Evolutionary conservation across 1,140 invertebrate species (phyloP), one percentile per base, ranked within the genome.

Genomic region (Protaetia brevitarsis): DNA sequence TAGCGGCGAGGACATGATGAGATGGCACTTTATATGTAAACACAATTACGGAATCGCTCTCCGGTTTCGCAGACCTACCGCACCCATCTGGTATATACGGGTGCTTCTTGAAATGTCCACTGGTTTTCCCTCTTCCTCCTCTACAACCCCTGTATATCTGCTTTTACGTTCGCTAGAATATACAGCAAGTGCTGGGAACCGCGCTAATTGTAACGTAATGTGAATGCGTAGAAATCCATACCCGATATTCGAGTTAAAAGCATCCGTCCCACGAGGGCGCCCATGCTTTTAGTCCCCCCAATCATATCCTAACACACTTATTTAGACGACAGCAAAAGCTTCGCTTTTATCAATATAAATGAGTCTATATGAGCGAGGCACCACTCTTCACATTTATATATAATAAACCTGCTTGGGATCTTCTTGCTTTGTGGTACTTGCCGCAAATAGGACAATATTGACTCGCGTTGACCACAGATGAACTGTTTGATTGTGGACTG

Each of bases 231-330:
- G 37, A 45, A 45, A 45, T 45, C 37, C 37, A 45, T 45, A 45
- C n/a, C n/a, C 37, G n/a, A 34, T 34, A 34, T n/a, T 34, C 31
- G 13, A 45, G 37, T 45, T 45, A 45, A 45, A 45, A 45, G 37
- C 37, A 45, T 45, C 37, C 7, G 37, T n/a, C 31, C 6, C 37
- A 19, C 13, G 37, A 13, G 37, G 37, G 16, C 37, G 37, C 16
- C 37, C 37, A 13, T n/a, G 37, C 37, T 45, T 45, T 45, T 45
- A 45, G 37, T 45, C 37, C 37, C n/a, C n/a, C 37, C 37, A 45
- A 45, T 45, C 37, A 19, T 45, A n/a, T 45, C 37, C 37, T 13
- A 45, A 45, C 37, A 19, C 16, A 19, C 37, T 45, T 45, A 45
- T 45, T 45, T 19, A 13, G 37, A 45, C n/a, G n/a, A 8, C 16